Evolutionary conservation across 1,140 invertebrate species (phyloP), one percentile per base, ranked within the genome.

Genomic region (Pogonomyrmex californicus): DNA sequence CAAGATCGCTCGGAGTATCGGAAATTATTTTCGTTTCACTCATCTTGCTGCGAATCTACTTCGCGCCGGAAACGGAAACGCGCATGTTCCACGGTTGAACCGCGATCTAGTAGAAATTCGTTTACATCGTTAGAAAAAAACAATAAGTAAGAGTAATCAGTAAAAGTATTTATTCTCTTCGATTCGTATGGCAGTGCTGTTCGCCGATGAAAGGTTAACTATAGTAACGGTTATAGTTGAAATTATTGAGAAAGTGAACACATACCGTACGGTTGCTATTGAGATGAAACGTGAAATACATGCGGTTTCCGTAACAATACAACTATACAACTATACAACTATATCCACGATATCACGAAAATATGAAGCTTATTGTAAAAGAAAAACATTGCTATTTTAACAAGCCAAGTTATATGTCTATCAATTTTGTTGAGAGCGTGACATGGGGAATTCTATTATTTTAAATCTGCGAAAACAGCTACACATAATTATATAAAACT

Each of bases 1-100:
- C 92, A 88, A 92, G 92, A 93, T 92, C 89, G 85, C 62, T 68
- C 51, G 79, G 23, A 23, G 76, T 87, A 91, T 88, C 78, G 88
- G 60, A 70, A 91, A 91, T 91, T 90, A 92, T 91, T 88, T 83
- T 79, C 62, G 62, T 77, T 73, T 44, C 63, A 82, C 54, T 58
- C 77, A 91, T 79, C 88, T 73, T 33, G 30, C 78, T 68, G 49
- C 1, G 33, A 66, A 60, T 90, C 71, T 36, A 56, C 76, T 56
- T 65, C 41, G 10, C 63, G 36, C 58, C 66, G 10, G 62, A 65
- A 65, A 65, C 14, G n/a, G 33, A 68, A 66, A 77, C 49, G 23
- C 12, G 10, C 14, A 49, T 23, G 60, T 41, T 60, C 10, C 47
- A 63, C 73, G 49, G 85, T 75, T 73, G 81, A 54, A 81, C 76